phyloP scores from a whole-genome alignment of 2,797 vertebrate genomes.

The Strix occidentalis region DNA sequence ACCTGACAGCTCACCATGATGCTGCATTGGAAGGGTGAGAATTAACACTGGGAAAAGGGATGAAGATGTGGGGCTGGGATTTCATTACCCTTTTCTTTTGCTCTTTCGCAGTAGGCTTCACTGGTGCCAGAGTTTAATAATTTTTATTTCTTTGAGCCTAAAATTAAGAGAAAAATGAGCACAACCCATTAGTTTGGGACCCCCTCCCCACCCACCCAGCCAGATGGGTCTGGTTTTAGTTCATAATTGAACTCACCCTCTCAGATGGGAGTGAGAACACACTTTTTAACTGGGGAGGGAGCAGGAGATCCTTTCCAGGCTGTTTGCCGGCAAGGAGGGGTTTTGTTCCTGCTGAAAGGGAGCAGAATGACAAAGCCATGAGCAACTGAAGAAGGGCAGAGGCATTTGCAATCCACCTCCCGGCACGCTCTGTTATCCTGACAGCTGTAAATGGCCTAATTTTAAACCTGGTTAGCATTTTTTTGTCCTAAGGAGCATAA shows the following conservation, averaged over 20 bases:
- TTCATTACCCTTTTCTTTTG: neutral
- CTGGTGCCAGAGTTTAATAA: neutral
- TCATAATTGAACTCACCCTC: neutral
- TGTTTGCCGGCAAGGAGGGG: neutral
- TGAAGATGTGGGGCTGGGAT: rapidly evolving
- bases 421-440: neutral
- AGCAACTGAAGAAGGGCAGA: neutral
- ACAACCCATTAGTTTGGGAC: neutral
- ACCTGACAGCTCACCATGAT: rapidly evolving
- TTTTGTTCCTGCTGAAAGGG: neutral
- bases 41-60: neutral
- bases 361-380: rapidly evolving
- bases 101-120: neutral
- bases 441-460: neutral
- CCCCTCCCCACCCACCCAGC: neutral
- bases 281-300: neutral
- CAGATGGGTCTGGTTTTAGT: neutral
- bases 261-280: neutral
- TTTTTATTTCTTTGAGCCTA: neutral
- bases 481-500: neutral
- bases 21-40: rapidly evolving
- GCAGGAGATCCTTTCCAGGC: neutral
- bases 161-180: neutral
- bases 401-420: neutral
- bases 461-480: neutral